Conservation (phyloP, 1,140 invertebrate species). For the Drosophila mojavensis region DNA sequence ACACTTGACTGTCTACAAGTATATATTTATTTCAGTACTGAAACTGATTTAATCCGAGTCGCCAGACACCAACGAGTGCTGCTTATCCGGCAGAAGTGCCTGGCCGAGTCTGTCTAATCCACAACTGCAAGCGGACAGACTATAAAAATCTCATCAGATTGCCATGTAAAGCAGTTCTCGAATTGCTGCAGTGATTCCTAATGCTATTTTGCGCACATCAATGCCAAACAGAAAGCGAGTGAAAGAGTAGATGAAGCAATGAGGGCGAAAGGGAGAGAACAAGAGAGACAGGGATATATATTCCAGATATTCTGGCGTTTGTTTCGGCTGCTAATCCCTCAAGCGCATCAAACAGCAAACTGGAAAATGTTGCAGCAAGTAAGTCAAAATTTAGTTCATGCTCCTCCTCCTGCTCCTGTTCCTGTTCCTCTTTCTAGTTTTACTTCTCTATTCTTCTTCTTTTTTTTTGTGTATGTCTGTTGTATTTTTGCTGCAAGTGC, state of each 20-base stretch:
- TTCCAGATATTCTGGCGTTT: constrained; percentile 21
- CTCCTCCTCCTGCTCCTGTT: background rate
- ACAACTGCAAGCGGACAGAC: background rate
- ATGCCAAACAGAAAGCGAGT: constrained; percentile 2
- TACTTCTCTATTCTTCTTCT: constrained; percentile 22
- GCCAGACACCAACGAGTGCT: background rate
- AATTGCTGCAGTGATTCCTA: constrained; percentile 43
- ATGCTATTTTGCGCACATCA: constrained; percentile 60
- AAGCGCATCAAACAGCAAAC: constrained; percentile 60
- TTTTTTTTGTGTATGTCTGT: background rate
- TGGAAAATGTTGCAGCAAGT: constrained; percentile 60
- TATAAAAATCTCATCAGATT: constrained; percentile 12
- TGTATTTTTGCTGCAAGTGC: constrained; percentile 14
- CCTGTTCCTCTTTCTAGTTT: background rate
- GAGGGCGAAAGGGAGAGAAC: background rate
- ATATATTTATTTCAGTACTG: background rate
- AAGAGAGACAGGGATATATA: background rate
- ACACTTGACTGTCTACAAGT: background rate
- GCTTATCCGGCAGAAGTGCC: background rate
- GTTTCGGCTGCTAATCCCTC: constrained; percentile 61
- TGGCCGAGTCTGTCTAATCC: constrained; percentile 4
- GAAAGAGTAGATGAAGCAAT: background rate
- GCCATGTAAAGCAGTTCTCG: constrained; percentile 14
- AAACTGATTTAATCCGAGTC: constrained; percentile 5
- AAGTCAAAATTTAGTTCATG: constrained; percentile 57